Base-by-base conservation (phyloP, 2,113 vertebrate species). In the Zosterops japonicus region DNA sequence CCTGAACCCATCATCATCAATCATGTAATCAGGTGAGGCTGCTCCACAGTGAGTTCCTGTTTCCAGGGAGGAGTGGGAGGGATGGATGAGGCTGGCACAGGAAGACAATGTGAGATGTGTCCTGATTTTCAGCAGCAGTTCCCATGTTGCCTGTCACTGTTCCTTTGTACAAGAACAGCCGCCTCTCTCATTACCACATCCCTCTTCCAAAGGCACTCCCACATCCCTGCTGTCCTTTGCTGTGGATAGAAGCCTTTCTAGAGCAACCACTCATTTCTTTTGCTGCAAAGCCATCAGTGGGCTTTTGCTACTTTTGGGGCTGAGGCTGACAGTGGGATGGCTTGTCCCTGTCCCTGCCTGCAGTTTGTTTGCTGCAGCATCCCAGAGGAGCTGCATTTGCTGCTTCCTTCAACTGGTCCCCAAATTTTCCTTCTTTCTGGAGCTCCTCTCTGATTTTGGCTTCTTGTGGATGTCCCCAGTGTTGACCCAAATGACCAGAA, bases 1-100 rank as follows among this genome's bases (percentile, higher is more conserved):
- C 99, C 99, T 2, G 99, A 99, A n/a, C 99, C 99, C 4, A 99
- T 99, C 96, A 99, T 99, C 97, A 99, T 99, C 86, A 99, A 99
- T 85, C 99, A 99, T 9, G 98, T 99, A 75, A 99, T 99, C 98
- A 99, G 99, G 99, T 99, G 96, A 96, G 96, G 18, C 31, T 56
- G 68, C 12, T 29, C 12, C 46, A 46, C 44, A 4, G 23, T 7
- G 22, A 17, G 39, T 14, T 59, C 9, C 1, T 27, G 2, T 36
- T 57, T 53, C 35, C 42, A 31, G 57, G 28, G 6, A 24, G 16
- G 47, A 59, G 57, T 12, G 50, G 78, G 59, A 49, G 68, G 91
- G 70, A 13, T 25, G 84, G 65, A 7, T 49, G 61, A 56, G 41
- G 39, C 29, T 28, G 87, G 42, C 29, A 27, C 5, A 2, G 36